A percentile compares a stretch with the other conserved stretches of the same genome.
Evolutionary conservation across 2,888 invertebrate species (phyloP).

Genomic region (Nymphalis c-album): DNA sequence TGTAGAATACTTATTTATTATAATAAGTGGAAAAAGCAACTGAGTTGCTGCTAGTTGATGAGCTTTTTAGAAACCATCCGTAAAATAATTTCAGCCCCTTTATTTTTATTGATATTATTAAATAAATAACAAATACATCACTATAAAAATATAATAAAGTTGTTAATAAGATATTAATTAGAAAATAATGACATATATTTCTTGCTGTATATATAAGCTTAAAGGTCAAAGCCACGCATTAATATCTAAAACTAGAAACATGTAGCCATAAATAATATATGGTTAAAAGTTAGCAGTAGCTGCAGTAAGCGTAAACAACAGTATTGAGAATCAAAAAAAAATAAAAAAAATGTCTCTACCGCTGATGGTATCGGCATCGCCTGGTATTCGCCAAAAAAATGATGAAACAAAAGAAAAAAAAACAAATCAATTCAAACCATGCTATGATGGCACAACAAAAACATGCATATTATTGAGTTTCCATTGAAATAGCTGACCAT

Average conservation of each 20-base stretch:
- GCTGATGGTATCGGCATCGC: constrained; percentile 86
- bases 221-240: neutral
- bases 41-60: too few species aligned
- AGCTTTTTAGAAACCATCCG: too few species aligned
- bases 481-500: constrained; percentile 36
- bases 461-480: constrained; percentile 39
- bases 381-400: constrained; percentile 79
- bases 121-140: too few species aligned
- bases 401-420: constrained; percentile 75
- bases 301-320: constrained; percentile 18
- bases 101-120: too few species aligned
- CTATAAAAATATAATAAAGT: too few species aligned
- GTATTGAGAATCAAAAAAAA: constrained; percentile 20
- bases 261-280: constrained; percentile 49
- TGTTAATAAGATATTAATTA: too few species aligned
- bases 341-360: constrained; percentile 83
- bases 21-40: too few species aligned
- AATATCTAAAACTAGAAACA: neutral
- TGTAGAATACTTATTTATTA: too few species aligned
- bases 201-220: neutral
- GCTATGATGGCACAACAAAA: constrained; percentile 53
- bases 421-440: constrained; percentile 62
- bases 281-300: constrained; percentile 9
- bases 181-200: too few species aligned
- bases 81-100: too few species aligned